phyloP scores from a whole-genome alignment of 2,113 vertebrate species.

The Bombycilla garrulus region DNA sequence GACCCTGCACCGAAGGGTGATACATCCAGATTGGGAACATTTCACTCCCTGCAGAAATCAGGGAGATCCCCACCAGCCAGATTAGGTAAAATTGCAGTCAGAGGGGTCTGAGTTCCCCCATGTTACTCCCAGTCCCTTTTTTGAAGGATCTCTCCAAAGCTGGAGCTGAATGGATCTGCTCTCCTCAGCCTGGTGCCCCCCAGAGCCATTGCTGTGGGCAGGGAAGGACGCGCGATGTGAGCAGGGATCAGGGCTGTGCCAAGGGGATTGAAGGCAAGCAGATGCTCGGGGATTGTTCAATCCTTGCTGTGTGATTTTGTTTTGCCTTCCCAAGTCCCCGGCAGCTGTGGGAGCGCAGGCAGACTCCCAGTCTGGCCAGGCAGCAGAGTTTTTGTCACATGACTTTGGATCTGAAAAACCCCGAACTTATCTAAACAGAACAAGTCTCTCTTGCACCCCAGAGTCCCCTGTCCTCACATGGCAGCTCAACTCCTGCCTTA shows the following conservation, averaged over 20 bases:
- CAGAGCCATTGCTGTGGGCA: background rate
- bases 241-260: background rate
- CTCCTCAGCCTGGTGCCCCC: background rate
- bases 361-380: background rate
- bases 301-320: background rate
- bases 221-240: rapidly evolving
- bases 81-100: background rate
- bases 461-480: background rate
- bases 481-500: background rate
- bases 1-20: background rate
- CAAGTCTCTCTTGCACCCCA: background rate
- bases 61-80: rapidly evolving
- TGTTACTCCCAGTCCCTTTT: background rate
- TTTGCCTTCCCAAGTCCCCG: background rate
- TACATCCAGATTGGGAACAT: rapidly evolving
- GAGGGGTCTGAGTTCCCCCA: background rate
- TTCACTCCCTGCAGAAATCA: background rate
- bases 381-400: background rate
- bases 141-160: background rate
- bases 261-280: background rate
- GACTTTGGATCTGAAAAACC: background rate
- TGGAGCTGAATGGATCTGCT: background rate
- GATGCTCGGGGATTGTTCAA: background rate
- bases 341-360: background rate
- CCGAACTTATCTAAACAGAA: background rate